Evolutionary conservation across 2,888 invertebrate species (phyloP).

Genomic region (Oithona nana): DNA sequence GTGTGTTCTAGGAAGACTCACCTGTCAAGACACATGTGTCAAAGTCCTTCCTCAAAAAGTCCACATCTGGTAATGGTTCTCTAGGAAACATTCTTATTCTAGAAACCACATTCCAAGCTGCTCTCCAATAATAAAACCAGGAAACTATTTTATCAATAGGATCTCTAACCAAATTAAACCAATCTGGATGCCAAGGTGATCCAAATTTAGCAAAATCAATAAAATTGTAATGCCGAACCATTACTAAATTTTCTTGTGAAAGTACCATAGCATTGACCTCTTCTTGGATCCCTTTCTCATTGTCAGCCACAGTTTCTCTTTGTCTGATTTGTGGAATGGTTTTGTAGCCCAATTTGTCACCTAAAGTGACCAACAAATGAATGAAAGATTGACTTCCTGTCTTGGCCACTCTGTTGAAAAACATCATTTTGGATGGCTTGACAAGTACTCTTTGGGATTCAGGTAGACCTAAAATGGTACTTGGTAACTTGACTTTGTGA

Average conservation of each 20-base stretch:
- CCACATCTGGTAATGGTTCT: constrained; percentile 63
- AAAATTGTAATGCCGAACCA: constrained; percentile 9
- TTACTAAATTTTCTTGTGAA: background rate
- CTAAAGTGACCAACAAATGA: background rate
- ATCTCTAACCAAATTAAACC: constrained; percentile 71
- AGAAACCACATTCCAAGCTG: constrained; percentile 82
- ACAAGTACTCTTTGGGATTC: background rate
- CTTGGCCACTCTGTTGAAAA: constrained; percentile 4
- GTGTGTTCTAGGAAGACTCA: background rate
- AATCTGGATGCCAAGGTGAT: constrained; percentile 40
- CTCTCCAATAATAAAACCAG: constrained; percentile 77
- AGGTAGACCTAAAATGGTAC: background rate
- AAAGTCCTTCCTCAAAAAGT: constrained; percentile 73
- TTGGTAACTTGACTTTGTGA: constrained; percentile 1
- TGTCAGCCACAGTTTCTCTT: background rate
- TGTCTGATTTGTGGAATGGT: background rate
- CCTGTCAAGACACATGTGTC: constrained; percentile 61
- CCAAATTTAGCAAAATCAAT: constrained; percentile 1
- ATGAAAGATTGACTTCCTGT: constrained; percentile 6
- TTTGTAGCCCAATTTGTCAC: background rate
- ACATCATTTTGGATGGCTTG: background rate
- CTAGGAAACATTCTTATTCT: constrained; percentile 74
- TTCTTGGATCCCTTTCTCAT: background rate
- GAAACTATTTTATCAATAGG: constrained; percentile 61
- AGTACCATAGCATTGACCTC: background rate